Evolutionary conservation across 2,113 vertebrate genomes (phyloP), one percentile per base, ranked within the genome.

Genomic region (Esox niger): DNA sequence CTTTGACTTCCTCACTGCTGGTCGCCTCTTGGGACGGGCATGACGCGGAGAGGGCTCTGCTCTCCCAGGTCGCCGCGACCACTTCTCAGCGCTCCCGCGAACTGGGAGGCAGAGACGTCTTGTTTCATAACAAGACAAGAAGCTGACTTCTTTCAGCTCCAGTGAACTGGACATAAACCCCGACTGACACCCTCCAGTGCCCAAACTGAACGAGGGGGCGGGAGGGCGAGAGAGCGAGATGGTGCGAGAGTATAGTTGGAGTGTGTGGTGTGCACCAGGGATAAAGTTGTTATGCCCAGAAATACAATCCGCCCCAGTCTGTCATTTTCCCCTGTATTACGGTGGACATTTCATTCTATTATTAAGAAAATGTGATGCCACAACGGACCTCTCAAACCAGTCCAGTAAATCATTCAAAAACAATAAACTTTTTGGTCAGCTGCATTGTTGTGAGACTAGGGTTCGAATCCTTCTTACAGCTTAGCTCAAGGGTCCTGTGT

Each of bases 91-190:
- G 69, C 82, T 90, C 82, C 77, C 64, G 62, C 68, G 57, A 75
- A 79, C 77, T 69, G 80, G 87, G 84, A 84, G 84, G 82, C 86
- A 90, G 81, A 86, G 84, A 91, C 83, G 82, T 89, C 88, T 89
- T 91, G 91, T 91, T 92, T 90, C 88, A 90, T 90, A 91, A 92
- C 88, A 92, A 88, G 89, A 90, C 86, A 84, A 79, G 86, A 90
- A 92, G 90, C 89, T 92, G 91, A 94, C 91, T 93, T 93, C 85
- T 90, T 93, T 91, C 89, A 92, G 91, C 91, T 92, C 91, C 88
- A 90, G 75, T 92, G 91, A 93, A 91, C 90, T 87, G 89, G 81
- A 89, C 82, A 89, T 82, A 90, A 89, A 90, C 87, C 84, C 72
- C 83, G 78, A 74, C 88, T 90, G 91, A 91, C 91, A 92, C 88